Conservation (phyloP, 2,797 vertebrate species). For the Pseudopleuronectes americanus region DNA sequence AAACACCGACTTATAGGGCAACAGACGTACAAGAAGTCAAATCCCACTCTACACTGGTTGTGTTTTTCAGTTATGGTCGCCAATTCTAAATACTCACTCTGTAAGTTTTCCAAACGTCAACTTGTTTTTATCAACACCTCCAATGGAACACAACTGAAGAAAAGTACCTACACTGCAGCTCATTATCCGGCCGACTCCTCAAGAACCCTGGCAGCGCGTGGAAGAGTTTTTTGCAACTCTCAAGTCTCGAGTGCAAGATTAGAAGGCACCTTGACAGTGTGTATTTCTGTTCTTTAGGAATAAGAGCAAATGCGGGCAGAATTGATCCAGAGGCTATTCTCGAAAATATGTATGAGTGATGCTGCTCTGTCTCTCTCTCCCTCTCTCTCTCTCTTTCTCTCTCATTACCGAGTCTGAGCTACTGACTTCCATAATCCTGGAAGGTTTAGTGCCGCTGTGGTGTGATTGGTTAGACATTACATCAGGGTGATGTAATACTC, state of each 20-base stretch:
- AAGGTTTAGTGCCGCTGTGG: conserved; percentile 87
- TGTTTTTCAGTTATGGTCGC: background rate
- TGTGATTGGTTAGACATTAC: conserved; percentile 92
- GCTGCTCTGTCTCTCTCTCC: conserved; percentile 43
- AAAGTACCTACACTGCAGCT: conserved; percentile 6
- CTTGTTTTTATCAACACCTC: background rate
- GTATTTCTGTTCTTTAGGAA: conserved; percentile 61
- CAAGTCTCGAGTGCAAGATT: conserved; percentile 13
- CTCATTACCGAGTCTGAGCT: conserved; percentile 90
- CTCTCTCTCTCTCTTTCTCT: conserved; percentile 54
- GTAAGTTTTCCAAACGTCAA: background rate
- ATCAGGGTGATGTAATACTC: conserved; percentile 94
- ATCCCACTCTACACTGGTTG: background rate
- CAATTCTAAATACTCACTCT: background rate
- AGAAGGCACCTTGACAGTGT: conserved; percentile 58
- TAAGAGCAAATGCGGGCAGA: conserved; percentile 64
- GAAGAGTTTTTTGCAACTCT: conserved; percentile 24
- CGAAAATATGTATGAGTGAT: conserved; percentile 77
- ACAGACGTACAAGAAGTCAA: background rate
- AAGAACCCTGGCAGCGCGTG: background rate
- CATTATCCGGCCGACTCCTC: conserved; percentile 16
- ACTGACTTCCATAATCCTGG: conserved; percentile 88
- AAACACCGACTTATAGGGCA: background rate
- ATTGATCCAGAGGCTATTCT: conserved; percentile 80
- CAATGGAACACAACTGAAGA: background rate